phyloP scores from a whole-genome alignment of 1,140 invertebrate species.

The Tetraneura akinire region DNA sequence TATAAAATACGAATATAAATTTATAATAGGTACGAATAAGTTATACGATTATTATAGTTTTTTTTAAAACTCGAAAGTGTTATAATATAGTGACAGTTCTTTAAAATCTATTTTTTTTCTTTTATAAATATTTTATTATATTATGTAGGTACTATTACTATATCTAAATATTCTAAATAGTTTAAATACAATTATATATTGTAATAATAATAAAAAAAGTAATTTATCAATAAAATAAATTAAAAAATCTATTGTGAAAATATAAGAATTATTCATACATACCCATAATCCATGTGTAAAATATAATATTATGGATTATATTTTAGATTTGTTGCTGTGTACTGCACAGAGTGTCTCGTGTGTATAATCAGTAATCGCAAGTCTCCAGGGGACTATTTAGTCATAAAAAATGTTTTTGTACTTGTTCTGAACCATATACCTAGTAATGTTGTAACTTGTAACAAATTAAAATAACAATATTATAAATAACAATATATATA shows the following conservation, averaged over 20 bases:
- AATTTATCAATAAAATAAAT: conserved; percentile 2
- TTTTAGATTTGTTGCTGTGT: too few relatives aligned
- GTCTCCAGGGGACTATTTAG: conserved; percentile 16
- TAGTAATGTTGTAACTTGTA: not conserved
- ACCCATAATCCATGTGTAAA: too few relatives aligned
- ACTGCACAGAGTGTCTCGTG: not conserved
- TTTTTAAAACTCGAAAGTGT: too few relatives aligned
- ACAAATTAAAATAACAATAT: conserved; percentile 22
- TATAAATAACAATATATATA: conserved; percentile 13
- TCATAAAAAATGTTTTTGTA: conserved; percentile 8
- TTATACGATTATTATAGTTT: too few relatives aligned
- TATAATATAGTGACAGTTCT: too few relatives aligned
- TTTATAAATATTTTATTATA: too few relatives aligned
- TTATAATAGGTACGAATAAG: too few relatives aligned
- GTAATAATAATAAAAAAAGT: not conserved
- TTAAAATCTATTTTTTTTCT: too few relatives aligned
- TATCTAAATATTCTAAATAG: too few relatives aligned
- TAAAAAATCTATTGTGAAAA: conserved; percentile 9
- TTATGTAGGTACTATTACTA: too few relatives aligned
- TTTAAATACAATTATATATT: not conserved
- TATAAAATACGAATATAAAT: too few relatives aligned
- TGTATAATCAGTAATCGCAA: not conserved
- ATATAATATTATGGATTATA: not conserved
- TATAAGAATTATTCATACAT: conserved; percentile 8
- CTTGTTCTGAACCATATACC: not conserved